These are phyloP conservation scores for Trichomalopsis sarcophagae DNA, from an alignment of 1,140 invertebrate species.

Conservation along the genomic window DNA sequence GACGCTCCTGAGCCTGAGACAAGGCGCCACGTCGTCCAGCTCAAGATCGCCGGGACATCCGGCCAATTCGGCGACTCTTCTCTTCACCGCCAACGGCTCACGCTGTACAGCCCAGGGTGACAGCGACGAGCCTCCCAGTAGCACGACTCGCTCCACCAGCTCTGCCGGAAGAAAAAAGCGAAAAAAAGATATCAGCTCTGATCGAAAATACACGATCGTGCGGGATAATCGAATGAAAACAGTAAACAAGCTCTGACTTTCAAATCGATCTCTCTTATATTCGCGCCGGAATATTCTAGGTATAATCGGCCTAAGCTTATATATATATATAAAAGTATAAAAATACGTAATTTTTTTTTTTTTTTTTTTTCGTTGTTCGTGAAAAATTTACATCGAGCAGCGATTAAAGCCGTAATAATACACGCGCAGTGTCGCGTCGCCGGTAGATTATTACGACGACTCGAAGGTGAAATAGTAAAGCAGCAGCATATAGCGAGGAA, in stretches of 20 bases:
- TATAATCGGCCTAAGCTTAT: neutral
- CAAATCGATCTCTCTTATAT: neutral
- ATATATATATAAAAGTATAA: no score
- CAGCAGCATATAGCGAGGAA: neutral
- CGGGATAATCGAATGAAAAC: neutral
- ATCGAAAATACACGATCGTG: neutral
- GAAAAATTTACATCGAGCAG: no score
- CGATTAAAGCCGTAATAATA: no score
- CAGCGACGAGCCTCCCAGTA: conserved; percentile 95
- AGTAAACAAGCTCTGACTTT: neutral
- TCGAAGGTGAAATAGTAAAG: neutral
- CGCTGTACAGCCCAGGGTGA: conserved; percentile 95
- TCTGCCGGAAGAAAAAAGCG: no score
- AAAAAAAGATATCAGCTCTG: neutral
- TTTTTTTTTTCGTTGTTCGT: no score
- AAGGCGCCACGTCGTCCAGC: conserved; percentile 88
- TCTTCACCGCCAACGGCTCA: conserved; percentile 88
- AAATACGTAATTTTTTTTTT: no score
- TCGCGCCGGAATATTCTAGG: neutral
- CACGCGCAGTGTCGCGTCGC: no score
- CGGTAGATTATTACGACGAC: no score
- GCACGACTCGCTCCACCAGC: conserved; percentile 91
- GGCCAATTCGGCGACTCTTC: conserved; percentile 85
- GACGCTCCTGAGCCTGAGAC: conserved; percentile 84
- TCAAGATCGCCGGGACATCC: conserved; percentile 85